These are phyloP conservation scores for Alosa alosa DNA, from an alignment of 2,113 vertebrate species.

Conservation along the genomic window DNA sequence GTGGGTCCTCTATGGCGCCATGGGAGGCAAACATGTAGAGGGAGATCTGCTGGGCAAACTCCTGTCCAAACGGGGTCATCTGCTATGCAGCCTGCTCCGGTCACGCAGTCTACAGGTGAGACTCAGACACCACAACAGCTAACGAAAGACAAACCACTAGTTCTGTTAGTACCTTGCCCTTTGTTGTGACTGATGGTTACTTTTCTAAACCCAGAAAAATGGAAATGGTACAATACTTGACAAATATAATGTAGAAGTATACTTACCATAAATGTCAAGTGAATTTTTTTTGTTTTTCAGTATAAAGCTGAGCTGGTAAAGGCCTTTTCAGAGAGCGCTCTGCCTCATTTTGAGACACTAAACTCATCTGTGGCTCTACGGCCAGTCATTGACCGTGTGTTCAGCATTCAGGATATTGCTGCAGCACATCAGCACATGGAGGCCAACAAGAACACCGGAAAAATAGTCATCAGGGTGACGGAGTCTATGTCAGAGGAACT, in stretches of 20 bases:
- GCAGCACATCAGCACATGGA: constrained; percentile 79
- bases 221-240: neutral
- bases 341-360: constrained; percentile 69
- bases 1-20: constrained; percentile 81
- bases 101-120: constrained; percentile 74
- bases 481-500: neutral
- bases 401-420: constrained; percentile 64
- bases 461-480: constrained; percentile 71
- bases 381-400: constrained; percentile 74
- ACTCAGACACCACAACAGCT: neutral
- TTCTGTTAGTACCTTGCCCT: neutral
- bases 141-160: neutral
- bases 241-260: neutral
- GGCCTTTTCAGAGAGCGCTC: constrained; percentile 66
- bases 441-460: constrained; percentile 77
- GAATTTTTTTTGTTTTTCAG: constrained; percentile 49
- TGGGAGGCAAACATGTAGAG: constrained; percentile 70
- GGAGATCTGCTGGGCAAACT: constrained; percentile 79
- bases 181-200: neutral
- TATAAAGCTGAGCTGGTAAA: constrained; percentile 79
- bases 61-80: constrained; percentile 76
- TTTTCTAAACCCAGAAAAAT: neutral
- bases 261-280: neutral
- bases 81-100: constrained; percentile 76
- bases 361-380: constrained; percentile 51